These are phyloP conservation scores for Hippocampus comes DNA, from an alignment of 2,113 vertebrate species.

Conservation along the genomic window DNA sequence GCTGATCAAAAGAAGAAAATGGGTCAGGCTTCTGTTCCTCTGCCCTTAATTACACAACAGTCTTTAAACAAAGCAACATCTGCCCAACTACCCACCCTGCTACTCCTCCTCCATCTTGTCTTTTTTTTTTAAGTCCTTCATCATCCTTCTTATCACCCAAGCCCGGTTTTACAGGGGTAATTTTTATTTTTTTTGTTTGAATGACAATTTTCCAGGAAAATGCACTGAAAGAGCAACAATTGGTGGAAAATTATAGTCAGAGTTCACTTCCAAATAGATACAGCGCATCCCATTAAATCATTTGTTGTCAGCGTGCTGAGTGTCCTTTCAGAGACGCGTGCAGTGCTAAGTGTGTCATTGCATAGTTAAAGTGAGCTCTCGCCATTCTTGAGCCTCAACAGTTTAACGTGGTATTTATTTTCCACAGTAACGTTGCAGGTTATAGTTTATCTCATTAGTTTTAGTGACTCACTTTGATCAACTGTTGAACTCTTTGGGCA, in stretches of 20 bases:
- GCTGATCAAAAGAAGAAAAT: constrained; percentile 65
- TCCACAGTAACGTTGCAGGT: neutral
- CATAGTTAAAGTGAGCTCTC: neutral
- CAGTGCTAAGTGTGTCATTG: neutral
- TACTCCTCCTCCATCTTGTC: constrained; percentile 39
- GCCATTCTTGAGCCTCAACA: neutral
- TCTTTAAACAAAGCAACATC: constrained; percentile 70
- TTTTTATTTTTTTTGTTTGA: neutral
- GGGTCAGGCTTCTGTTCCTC: constrained; percentile 63
- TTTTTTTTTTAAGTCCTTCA: constrained; percentile 6
- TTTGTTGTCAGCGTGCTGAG: neutral
- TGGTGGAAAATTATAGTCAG: neutral
- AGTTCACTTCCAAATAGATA: neutral
- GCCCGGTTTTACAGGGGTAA: neutral
- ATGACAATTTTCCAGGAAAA: neutral
- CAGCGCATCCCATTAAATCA: neutral
- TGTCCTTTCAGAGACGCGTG: neutral
- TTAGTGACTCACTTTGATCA: neutral
- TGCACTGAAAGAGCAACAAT: neutral
- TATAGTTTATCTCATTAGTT: neutral
- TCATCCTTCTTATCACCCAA: constrained; percentile 7
- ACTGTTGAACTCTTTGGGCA: neutral
- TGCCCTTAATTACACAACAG: constrained; percentile 66
- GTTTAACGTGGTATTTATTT: neutral
- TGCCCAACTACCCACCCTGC: constrained; percentile 46